Evolutionary conservation across 2,888 invertebrate species (phyloP).

Genomic region (Eristalinus sepulchralis): DNA sequence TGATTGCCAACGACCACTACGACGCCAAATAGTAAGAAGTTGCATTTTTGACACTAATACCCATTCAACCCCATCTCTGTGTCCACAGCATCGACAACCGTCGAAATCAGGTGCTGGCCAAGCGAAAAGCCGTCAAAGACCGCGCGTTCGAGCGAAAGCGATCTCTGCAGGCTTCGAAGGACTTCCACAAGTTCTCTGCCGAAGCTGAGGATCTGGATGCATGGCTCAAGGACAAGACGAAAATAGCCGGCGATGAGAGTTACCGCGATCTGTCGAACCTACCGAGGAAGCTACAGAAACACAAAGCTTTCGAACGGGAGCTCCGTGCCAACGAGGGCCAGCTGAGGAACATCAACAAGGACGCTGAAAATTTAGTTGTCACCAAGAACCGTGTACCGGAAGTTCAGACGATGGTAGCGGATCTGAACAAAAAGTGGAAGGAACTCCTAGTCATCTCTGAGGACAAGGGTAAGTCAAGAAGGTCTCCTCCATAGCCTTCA

Average conservation of each 20-base stretch:
- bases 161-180: conserved; percentile 90
- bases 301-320: conserved; percentile 98
- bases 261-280: conserved; percentile 94
- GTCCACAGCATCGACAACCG: conserved; percentile 85
- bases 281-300: conserved; percentile 95
- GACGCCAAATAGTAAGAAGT: conserved; percentile 86
- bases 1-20: conserved; percentile 90
- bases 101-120: conserved; percentile 87
- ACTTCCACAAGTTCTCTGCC: conserved; percentile 95
- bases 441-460: conserved; percentile 86
- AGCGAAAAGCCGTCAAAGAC: conserved; percentile 88
- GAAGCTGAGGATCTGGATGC: conserved; percentile 94
- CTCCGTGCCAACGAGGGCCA: conserved; percentile 96
- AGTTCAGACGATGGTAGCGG: conserved; percentile 85
- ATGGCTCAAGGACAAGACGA: conserved; percentile 96
- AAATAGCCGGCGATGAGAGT: conserved; percentile 95
- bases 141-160: conserved; percentile 88
- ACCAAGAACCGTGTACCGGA: conserved; percentile 87
- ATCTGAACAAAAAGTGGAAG: conserved; percentile 90
- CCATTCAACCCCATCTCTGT: not conserved
- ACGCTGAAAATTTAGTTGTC: conserved; percentile 87
- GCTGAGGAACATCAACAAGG: conserved; percentile 91
- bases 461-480: conserved; percentile 79
- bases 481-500: not conserved
- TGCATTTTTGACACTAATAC: conserved; percentile 57